Evolutionary conservation across 2,113 vertebrate species (phyloP).

Genomic region (Cygnus buccinator): DNA sequence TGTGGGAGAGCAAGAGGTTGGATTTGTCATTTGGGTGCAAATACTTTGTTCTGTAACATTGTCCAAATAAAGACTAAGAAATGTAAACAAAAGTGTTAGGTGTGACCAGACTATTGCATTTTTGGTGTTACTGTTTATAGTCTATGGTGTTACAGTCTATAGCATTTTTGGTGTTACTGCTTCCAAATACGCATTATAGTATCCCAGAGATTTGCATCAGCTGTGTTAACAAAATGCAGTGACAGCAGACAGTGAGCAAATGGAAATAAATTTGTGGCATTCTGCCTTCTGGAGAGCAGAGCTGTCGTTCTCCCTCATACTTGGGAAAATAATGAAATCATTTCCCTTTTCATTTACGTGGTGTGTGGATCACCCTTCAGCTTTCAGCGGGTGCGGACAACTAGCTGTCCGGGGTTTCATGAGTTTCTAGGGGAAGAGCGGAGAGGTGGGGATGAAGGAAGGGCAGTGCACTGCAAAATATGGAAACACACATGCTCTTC

Average conservation of each 20-base stretch:
- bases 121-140: neutral
- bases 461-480: accelerated
- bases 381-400: neutral
- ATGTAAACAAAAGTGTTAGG: neutral
- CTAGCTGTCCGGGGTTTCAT: accelerated
- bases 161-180: neutral
- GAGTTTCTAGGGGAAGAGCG: neutral
- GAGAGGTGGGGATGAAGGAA: neutral
- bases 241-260: neutral
- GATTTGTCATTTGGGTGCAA: neutral
- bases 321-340: neutral
- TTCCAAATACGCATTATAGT: neutral
- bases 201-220: neutral
- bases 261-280: neutral
- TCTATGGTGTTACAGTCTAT: neutral
- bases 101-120: neutral
- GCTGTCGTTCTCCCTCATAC: neutral
- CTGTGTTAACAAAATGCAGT: neutral
- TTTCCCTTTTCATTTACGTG: neutral
- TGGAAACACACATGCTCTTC: accelerated
- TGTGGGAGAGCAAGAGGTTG: neutral
- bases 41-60: neutral
- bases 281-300: neutral
- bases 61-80: neutral
- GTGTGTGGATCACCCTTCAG: neutral